Base-by-base conservation (phyloP, 1,140 invertebrate species). In the Catajapyx aquilonaris region DNA sequence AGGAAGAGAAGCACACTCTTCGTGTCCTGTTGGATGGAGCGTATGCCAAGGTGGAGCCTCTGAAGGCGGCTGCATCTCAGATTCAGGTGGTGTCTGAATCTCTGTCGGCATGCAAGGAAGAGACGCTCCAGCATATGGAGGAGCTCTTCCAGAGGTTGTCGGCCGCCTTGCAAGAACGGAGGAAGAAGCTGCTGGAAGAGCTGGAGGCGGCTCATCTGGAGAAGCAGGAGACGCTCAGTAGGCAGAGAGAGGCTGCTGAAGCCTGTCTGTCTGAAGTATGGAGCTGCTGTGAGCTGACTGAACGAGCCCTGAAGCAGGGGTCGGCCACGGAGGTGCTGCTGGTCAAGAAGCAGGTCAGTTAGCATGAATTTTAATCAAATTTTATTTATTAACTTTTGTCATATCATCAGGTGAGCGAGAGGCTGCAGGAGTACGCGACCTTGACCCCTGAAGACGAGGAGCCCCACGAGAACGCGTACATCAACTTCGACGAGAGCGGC, bases 291-390 rank as follows among this genome's bases (percentile, higher is more conserved):
- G 54, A 58, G 22, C 52, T 62, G 31, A 63, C 60, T 2, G 57
- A 65, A 42, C 59, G 61, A 38, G 59, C 62, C 13, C 41, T 67
- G 7, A 51, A 46, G 10, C 52, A 59, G 45, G 62, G 62, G 15
- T 59, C 52, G 38, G 61, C 61, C 39, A 66, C 60, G 13, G 62
- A 65, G 42, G 54, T 67, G 22, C 50, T 67, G 19, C 48, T 67
- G 34, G 56, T 66, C 9, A 65, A 60, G 44, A 67, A 66, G 38
- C 63, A 67, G 50, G 58, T n/a, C n/a, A n/a, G n/a, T n/a, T n/a
- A n/a, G n/a, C n/a, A n/a, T n/a, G n/a, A n/a, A n/a, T n/a, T n/a
- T n/a, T n/a, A n/a, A n/a, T n/a, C n/a, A n/a, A n/a, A n/a, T n/a
- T n/a, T n/a, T n/a, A n/a, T n/a, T n/a, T n/a, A n/a, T n/a, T n/a